Conservation (phyloP, 2,888 invertebrate genomes). For the Villa cingulata region DNA sequence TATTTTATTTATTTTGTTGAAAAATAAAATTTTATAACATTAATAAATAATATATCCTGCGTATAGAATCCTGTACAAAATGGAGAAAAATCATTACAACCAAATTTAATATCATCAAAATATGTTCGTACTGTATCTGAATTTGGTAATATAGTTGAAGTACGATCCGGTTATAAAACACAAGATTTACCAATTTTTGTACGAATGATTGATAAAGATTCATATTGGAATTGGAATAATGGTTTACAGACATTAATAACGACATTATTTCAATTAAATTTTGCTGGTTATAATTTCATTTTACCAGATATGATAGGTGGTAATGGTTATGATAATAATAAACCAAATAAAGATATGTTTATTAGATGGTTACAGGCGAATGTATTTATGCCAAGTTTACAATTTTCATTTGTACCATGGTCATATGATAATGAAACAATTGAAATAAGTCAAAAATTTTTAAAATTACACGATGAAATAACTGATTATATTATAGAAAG, state of each 20-base stretch:
- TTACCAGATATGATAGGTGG: conserved; percentile 66
- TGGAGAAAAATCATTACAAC: conserved; percentile 38
- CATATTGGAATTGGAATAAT: conserved; percentile 48
- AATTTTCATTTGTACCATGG: conserved; percentile 69
- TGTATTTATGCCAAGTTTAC: conserved; percentile 61
- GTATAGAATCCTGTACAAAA: conserved; percentile 43
- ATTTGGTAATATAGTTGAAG: conserved; percentile 50
- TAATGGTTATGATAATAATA: conserved; percentile 42
- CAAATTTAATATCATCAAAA: conserved; percentile 35
- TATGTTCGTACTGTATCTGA: conserved; percentile 41
- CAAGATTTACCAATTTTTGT: conserved; percentile 54
- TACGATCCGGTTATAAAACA: conserved; percentile 48
- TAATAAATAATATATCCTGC: no score
- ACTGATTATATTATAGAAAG: conserved; percentile 45
- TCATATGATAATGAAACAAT: conserved; percentile 48
- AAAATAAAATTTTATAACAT: no score
- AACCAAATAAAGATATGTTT: conserved; percentile 45
- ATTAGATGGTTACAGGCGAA: conserved; percentile 64
- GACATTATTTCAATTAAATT: conserved; percentile 36
- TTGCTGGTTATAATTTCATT: conserved; percentile 46
- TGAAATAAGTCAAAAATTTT: conserved; percentile 47
- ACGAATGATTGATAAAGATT: conserved; percentile 61
- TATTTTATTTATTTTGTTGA: no score
- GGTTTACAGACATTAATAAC: conserved; percentile 56
- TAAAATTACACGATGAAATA: conserved; percentile 49